Conservation (phyloP, 2,113 vertebrate genomes). For the Lanius collurio region DNA sequence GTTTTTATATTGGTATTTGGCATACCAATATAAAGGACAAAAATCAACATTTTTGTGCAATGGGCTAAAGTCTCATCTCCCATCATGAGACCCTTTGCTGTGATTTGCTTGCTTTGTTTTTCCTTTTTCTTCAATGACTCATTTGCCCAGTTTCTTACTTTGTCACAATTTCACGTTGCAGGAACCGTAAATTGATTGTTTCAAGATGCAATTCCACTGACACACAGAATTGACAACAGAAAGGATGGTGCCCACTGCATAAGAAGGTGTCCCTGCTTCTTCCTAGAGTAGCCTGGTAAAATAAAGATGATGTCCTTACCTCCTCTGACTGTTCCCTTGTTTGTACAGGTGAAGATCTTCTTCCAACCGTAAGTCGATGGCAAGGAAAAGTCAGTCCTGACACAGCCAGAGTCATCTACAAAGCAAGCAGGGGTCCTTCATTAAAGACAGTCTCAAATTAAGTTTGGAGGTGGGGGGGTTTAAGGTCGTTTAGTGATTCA, state of each 20-base stretch:
- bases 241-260: neutral
- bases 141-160: neutral
- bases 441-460: neutral
- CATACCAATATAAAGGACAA: neutral
- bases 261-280: neutral
- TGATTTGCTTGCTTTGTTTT: neutral
- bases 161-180: rapidly evolving
- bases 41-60: neutral
- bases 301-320: constrained; percentile 64
- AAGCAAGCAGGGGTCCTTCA: constrained; percentile 21
- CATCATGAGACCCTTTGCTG: neutral
- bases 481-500: neutral
- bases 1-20: neutral
- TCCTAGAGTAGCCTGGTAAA: neutral
- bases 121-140: neutral
- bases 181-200: neutral
- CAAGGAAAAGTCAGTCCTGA: constrained; percentile 93
- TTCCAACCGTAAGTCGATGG: constrained; percentile 94
- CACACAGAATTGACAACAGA: neutral
- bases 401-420: constrained; percentile 90
- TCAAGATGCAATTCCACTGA: neutral
- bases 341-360: constrained; percentile 87
- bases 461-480: neutral
- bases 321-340: constrained; percentile 91
- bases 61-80: neutral